Percentiles rank a stretch among this genome's conserved stretches.
These are phyloP conservation scores for Yponomeuta plumbellus DNA, from an alignment of 2,888 invertebrate genomes.

Conservation along the genomic window DNA sequence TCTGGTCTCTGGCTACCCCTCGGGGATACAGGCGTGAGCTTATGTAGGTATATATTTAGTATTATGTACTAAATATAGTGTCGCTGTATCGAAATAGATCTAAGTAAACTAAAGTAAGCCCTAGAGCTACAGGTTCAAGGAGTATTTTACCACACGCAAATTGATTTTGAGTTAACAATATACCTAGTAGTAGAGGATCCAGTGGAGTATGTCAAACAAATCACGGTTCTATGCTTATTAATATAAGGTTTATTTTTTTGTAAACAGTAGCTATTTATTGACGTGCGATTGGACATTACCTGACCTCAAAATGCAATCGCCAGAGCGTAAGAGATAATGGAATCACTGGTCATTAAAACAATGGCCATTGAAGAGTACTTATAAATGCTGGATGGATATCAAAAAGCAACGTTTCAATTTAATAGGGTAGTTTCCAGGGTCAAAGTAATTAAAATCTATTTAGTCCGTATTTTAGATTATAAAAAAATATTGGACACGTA, in stretches of 20 bases:
- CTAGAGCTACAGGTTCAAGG: constrained; percentile 10
- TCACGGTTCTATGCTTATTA: background rate
- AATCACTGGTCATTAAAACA: background rate
- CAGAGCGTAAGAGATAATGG: background rate
- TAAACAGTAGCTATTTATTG: background rate
- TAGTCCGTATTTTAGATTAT: too few species aligned
- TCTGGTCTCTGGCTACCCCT: too few species aligned
- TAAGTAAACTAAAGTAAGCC: background rate
- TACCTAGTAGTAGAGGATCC: background rate
- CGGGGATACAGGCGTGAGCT: too few species aligned
- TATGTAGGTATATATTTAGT: too few species aligned
- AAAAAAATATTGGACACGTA: too few species aligned
- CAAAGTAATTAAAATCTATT: too few species aligned
- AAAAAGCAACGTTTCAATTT: too few species aligned
- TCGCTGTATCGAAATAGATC: too few species aligned
- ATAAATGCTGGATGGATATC: too few species aligned
- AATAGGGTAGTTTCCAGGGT: too few species aligned
- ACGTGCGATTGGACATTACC: background rate
- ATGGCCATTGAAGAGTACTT: too few species aligned
- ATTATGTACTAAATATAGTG: too few species aligned
- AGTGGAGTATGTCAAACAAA: background rate
- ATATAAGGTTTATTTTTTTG: background rate
- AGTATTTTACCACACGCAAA: constrained; percentile 4
- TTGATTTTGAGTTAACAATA: constrained; percentile 11
- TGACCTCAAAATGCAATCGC: background rate